Base-by-base conservation (phyloP, 2,888 invertebrate species). In the Zaprionus obscuricornis region DNA sequence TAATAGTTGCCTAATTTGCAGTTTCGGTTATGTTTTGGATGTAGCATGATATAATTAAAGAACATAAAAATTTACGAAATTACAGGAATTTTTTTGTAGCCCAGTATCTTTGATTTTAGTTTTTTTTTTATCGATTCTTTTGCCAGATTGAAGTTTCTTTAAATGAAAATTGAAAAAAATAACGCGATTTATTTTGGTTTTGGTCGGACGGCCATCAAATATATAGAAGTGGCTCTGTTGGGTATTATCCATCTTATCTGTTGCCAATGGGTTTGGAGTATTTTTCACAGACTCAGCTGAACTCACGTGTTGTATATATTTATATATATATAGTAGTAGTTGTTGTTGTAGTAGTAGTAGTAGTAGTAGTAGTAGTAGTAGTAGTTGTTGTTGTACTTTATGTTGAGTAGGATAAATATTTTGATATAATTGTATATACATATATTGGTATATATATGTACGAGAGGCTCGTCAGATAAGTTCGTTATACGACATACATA, bases 11-110 rank as follows among this genome's bases (percentile, higher is more conserved):
- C 60, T 50, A 58, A 78, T 82, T n/a, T 70, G 66, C 66, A 69
- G 34, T 76, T 87, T 81, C 82, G 57, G 36, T 54, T 64, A 51
- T 22, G n/a, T 71, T 84, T 84, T 81, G 83, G 42, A 89, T 89
- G 90, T 86, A 77, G 67, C 85, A 87, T 89, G 89, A 89, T 66
- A 71, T 66, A 74, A 84, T 74, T 51, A 58, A 69, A 51, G 34
- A 74, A 76, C 54, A 62, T 37, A 81, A n/a, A 76, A 75, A 69
- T 49, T 26, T 65, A 71, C 52, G 20, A 83, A 78, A 78, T 65
- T 67, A 82, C 73, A 58, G 42, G 24, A 74, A 66, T 66, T 75
- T n/a, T n/a, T n/a, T 82, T 49, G 64, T 54, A 51, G 51, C 67
- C 57, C 59, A 67, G 43, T 74, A 27, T n/a, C n/a, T n/a, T n/a